Evolutionary conservation across 2,888 invertebrate genomes (phyloP), one percentile per base, ranked within the genome.

Genomic region (Meandrusa payeni): DNA sequence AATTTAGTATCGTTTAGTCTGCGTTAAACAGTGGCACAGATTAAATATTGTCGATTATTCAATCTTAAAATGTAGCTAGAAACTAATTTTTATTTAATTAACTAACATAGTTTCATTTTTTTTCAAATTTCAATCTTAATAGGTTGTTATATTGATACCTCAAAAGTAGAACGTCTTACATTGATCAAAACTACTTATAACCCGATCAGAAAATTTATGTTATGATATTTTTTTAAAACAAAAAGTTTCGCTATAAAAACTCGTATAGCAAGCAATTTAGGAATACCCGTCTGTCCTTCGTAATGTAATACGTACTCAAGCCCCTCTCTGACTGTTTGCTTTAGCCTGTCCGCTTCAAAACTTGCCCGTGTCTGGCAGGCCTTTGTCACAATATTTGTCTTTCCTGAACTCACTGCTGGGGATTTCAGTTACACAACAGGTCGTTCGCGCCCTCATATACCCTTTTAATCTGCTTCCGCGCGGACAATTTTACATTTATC

Each of bases 351-450:
- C 63, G 59, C 58, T 31, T 61, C 57, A 59, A 57, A 75, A 73
- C 62, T 74, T 63, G 54, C 50, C 54, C 63, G 64, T 32, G 43
- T 67, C 66, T 68, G 64, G 65, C 59, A 66, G 66, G 76, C 75
- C 70, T 74, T 72, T 76, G 69, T 74, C 69, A 79, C 69, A 78
- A 79, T 78, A 77, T 79, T 79, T 76, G 69, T 68, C 64, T 73
- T 69, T 38, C 52, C 59, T 65, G 63, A 71, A 73, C 72, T 68
- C 64, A 44, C 38, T 44, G 32, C 6, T 44, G 26, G 27, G 38
- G 44, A 44, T 44, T 44, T 44, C 44, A 38, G 37, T 37, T 59
- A 64, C 56, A 59, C 57, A 59, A 63, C 66, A 55, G 57, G 57
- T 59, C 50, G 48, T 46, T 52, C 55, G 52, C 57, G 48, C 58